These are phyloP conservation scores for Aldrovandia affinis DNA, from an alignment of 2,797 vertebrate species.

Conservation along the genomic window DNA sequence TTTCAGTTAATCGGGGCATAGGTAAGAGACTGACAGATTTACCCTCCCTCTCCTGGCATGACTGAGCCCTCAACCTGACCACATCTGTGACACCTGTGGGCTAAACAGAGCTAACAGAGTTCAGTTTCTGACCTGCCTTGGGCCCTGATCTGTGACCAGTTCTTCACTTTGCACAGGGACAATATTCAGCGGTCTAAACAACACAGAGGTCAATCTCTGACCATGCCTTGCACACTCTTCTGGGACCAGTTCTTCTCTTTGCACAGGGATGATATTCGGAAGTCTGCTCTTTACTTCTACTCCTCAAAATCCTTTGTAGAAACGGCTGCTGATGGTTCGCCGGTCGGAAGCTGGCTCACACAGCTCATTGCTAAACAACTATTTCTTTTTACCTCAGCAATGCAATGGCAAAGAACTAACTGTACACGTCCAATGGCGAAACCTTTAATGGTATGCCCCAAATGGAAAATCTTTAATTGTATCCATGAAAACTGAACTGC, in stretches of 20 bases:
- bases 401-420: neutral
- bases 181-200: neutral
- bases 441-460: conserved; percentile 4
- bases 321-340: neutral
- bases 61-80: neutral
- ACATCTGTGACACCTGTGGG: neutral
- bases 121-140: neutral
- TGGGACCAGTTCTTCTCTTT: neutral
- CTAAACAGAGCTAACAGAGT: neutral
- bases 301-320: neutral
- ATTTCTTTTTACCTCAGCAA: neutral
- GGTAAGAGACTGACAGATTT: neutral
- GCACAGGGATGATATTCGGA: neutral
- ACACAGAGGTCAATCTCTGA: no score
- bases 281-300: neutral
- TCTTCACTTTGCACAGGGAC: neutral
- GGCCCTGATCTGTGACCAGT: neutral
- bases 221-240: no score
- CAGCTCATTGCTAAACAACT: neutral
- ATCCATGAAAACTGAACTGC: conserved; percentile 32
- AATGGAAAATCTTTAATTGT: conserved; percentile 14
- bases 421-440: neutral
- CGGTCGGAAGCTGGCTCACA: neutral
- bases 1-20: neutral
- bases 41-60: neutral